Conservation (phyloP, 2,113 vertebrate species). For the Paratilapia polleni region DNA sequence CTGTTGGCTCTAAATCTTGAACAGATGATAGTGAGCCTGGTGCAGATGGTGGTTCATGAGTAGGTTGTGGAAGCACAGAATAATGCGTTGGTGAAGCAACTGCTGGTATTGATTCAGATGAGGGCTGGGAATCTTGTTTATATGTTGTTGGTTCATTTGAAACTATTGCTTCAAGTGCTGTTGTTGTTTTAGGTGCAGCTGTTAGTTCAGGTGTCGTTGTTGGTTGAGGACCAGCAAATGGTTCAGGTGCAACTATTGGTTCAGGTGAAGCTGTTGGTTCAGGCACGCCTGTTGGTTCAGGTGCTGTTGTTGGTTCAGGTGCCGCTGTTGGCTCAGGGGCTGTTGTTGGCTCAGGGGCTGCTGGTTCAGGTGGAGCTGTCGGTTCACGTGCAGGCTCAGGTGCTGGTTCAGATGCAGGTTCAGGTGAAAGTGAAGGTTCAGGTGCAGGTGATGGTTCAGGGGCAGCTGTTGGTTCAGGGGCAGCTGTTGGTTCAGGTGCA, state of each 20-base stretch:
- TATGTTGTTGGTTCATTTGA: accelerated
- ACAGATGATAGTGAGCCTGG: neutral
- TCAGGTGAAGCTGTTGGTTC: neutral
- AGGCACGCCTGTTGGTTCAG: neutral
- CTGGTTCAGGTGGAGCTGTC: neutral
- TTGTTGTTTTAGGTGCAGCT: neutral
- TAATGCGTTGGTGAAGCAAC: too few relatives aligned
- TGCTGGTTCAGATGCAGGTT: neutral
- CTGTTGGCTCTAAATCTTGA: neutral
- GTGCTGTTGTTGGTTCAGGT: neutral
- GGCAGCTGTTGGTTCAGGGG: neutral
- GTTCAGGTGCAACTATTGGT: accelerated
- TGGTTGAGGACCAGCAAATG: neutral
- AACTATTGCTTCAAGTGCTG: accelerated
- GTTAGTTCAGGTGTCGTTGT: accelerated
- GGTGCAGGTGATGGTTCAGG: accelerated
- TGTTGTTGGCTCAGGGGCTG: too few relatives aligned
- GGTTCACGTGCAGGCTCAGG: accelerated
- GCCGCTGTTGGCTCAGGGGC: accelerated
- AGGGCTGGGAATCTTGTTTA: neutral
- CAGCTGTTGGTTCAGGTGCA: accelerated
- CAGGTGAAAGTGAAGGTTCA: too few relatives aligned
- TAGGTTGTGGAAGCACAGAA: too few relatives aligned
- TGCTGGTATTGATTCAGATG: neutral
- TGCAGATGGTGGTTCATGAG: neutral